Conservation (phyloP, 2,113 vertebrate species). For the Trichomycterus rosablanca region DNA sequence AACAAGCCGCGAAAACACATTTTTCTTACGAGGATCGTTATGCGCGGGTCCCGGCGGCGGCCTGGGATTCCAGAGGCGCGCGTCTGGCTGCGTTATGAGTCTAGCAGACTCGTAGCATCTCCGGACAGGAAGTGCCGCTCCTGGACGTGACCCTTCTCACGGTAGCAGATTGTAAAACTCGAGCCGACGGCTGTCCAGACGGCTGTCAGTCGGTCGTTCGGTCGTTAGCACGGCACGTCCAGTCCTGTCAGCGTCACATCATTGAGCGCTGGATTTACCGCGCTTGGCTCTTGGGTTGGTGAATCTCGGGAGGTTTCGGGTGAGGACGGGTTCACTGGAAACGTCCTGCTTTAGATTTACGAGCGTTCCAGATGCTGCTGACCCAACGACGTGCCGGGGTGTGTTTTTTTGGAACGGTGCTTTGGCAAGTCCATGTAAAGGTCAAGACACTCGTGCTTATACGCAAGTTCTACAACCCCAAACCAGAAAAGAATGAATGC, state of each 20-base stretch:
- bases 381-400: neutral
- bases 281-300: conserved; percentile 28
- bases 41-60: conserved; percentile 21
- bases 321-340: conserved; percentile 30
- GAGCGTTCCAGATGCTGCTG: conserved; percentile 16
- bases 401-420: conserved; percentile 20
- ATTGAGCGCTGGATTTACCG: conserved; percentile 27
- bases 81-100: conserved; percentile 43
- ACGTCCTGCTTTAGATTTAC: conserved; percentile 29
- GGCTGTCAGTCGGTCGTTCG: conserved; percentile 27
- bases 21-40: conserved; percentile 29
- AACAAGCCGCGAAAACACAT: conserved; percentile 31
- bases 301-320: conserved; percentile 10
- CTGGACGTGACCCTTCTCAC: conserved; percentile 25
- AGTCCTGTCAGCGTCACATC: conserved; percentile 32
- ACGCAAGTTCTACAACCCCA: too few relatives aligned
- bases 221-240: conserved; percentile 15
- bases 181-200: neutral
- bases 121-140: conserved; percentile 33
- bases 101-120: conserved; percentile 40
- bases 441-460: too few relatives aligned
- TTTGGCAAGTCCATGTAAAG: neutral
- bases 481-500: too few relatives aligned
- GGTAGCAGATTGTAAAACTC: conserved; percentile 24
- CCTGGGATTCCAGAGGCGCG: conserved; percentile 35